Conservation (phyloP, 1,140 invertebrate genomes). For the Goniozus legneri region DNA sequence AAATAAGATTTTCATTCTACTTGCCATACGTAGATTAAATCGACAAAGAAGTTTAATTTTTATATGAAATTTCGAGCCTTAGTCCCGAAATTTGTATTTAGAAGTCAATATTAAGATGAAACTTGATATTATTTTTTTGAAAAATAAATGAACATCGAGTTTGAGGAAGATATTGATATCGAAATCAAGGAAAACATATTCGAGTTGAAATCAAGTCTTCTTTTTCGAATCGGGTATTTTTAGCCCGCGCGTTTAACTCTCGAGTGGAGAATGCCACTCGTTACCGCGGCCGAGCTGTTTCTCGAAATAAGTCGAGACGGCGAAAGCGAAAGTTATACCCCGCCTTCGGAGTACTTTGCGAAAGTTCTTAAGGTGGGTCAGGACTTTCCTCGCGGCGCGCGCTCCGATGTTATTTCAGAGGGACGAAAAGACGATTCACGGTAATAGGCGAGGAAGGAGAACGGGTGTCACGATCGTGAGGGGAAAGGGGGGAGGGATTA, state of each 20-base stretch:
- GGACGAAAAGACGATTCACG: constrained; percentile 20
- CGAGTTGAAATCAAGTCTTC: too few species aligned
- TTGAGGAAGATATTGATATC: too few species aligned
- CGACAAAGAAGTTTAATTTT: too few species aligned
- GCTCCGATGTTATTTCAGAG: constrained; percentile 35
- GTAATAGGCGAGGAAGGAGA: constrained; percentile 21
- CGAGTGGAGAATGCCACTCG: constrained; percentile 30
- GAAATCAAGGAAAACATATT: too few species aligned
- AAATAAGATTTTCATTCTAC: too few species aligned
- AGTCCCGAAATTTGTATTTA: too few species aligned
- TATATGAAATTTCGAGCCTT: too few species aligned
- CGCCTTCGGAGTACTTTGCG: constrained; percentile 33
- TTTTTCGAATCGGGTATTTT: too few species aligned
- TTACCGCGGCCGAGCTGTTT: constrained; percentile 33
- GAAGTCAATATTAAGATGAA: too few species aligned
- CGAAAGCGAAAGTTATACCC: constrained; percentile 33
- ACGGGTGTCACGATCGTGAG: constrained; percentile 2
- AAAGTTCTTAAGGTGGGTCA: constrained; percentile 35
- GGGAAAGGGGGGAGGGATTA: constrained; percentile 12
- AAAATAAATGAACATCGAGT: too few species aligned
- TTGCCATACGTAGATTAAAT: too few species aligned
- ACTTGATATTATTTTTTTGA: too few species aligned
- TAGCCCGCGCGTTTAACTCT: neutral
- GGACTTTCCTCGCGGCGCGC: constrained; percentile 22
- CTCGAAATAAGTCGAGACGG: constrained; percentile 29